Conservation (phyloP, 2,797 vertebrate genomes). For the Dromococcyx pavoninus region DNA sequence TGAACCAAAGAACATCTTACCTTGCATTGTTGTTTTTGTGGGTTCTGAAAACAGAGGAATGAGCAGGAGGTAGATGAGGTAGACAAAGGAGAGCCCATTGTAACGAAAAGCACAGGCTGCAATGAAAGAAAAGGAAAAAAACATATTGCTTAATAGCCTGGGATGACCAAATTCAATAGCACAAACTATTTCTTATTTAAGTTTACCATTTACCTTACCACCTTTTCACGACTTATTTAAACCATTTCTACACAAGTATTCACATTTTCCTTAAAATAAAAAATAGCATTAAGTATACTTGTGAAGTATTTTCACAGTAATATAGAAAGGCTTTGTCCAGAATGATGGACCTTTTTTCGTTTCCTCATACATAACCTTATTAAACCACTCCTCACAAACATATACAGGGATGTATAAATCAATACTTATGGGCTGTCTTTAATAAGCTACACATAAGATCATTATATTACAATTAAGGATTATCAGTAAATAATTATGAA, state of each 20-base stretch:
- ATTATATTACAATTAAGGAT: neutral
- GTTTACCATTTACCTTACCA: neutral
- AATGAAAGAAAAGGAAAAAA: slow-evolving; percentile 22
- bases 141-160: neutral
- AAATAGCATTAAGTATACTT: neutral
- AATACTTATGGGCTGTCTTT: neutral
- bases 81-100: slow-evolving; percentile 96
- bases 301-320: neutral
- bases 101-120: slow-evolving; percentile 97
- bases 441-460: neutral
- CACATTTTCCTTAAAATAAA: neutral
- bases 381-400: neutral
- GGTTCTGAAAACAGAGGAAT: slow-evolving; percentile 96
- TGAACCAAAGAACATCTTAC: slow-evolving; percentile 76
- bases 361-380: neutral
- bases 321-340: neutral
- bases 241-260: neutral
- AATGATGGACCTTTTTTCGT: neutral
- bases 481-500: neutral
- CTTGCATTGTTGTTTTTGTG: slow-evolving; percentile 92
- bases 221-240: neutral
- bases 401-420: neutral
- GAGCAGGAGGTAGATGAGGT: slow-evolving; percentile 98
- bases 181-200: neutral
- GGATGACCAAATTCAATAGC: neutral